Base-by-base conservation (phyloP, 2,113 vertebrate genomes). In the Apteryx mantelli region DNA sequence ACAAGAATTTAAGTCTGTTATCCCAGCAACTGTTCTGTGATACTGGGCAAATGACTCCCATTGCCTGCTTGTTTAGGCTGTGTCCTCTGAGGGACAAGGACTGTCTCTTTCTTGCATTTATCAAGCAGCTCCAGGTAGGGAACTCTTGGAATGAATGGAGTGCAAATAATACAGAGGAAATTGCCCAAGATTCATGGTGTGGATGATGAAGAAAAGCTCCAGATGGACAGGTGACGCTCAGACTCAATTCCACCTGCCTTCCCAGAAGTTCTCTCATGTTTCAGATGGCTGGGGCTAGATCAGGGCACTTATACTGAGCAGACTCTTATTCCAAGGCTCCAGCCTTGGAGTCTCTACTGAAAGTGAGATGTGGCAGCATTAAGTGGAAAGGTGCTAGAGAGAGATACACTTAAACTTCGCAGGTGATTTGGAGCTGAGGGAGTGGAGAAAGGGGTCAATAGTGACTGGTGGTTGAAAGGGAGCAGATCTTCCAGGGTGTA, bases 251-350 rank as follows among this genome's bases (percentile, higher is more conserved):
- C 36, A 38, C 36, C 36, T 38, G 36, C 36, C 36, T 38, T 38
- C 36, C 7, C 7, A 38, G 36, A 38, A 1, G 19, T 7, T 52
- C 15, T 52, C 30, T 10, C 2, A 0, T 21, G 50, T 34, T 80
- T 70, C 28, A 65, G 42, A 42, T 53, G 7, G n/a, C 15, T 11
- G 34, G 5, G 9, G 8, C 44, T 60, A 9, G 6, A 69, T 38
- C 28, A 65, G 6, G 9, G 2, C 15, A 48, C 22, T 13, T 30
- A 48, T 10, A 42, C 26, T 5, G 14, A 64, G 14, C 61, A 70
- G 5, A 22, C 17, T 58, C 21, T 60, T 70, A 38, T 48, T 48
- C 65, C 30, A 78, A 66, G 13, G 26, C 5, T 21, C 12, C 21
- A 10, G 36, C 25, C 17, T 61, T 44, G 32, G 20, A 82, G 20